Evolutionary conservation across 2,888 invertebrate species (phyloP), one percentile per base, ranked within the genome.

Genomic region (Clivina fossor): DNA sequence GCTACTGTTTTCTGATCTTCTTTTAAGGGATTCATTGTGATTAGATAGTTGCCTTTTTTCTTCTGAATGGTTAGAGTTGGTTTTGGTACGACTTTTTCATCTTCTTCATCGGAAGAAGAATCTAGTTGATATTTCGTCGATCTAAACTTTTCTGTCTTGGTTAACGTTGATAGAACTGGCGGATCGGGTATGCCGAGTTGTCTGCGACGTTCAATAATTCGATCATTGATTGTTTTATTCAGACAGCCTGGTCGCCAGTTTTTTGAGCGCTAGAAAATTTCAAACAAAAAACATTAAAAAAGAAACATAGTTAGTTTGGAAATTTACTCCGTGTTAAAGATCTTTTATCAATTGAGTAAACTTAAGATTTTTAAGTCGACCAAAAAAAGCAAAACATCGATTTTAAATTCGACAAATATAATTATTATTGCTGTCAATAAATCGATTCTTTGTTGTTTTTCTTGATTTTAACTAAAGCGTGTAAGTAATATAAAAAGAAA

Each of bases 1-100:
- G 71, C 72, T 33, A 86, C 71, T 16, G 77, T 76, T 1, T 76
- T 74, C 0, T 83, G 73, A 63, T 84, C 81, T n/a, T n/a, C n/a
- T 70, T 84, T 85, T 2, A 86, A 67, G 0, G 86, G 86, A 51
- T 84, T 80, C 66, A 86, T 80, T 64, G 83, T 83, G 61, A 86
- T 83, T 19, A 80, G 78, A 64, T 82, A 85, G 2, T 78, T 74
- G 2, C 84, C 84, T 32, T 84, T 80, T 66, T 82, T 82, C 64
- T 85, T 84, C 62, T 81, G 80, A 3, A 86, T 80, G 57, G 80
- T 80, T 9, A 86, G 69, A 0, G 85, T 79, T 1, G 85, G 83
- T 63, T 82, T 81, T 0, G 81, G 79, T n/a, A 74, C 73, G n/a
- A 80, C 64, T 28, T 50, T 47, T 9, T 66, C 66, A 11, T 78